Conservation (phyloP, 2,888 invertebrate genomes). For the Luffia ferchaultella region DNA sequence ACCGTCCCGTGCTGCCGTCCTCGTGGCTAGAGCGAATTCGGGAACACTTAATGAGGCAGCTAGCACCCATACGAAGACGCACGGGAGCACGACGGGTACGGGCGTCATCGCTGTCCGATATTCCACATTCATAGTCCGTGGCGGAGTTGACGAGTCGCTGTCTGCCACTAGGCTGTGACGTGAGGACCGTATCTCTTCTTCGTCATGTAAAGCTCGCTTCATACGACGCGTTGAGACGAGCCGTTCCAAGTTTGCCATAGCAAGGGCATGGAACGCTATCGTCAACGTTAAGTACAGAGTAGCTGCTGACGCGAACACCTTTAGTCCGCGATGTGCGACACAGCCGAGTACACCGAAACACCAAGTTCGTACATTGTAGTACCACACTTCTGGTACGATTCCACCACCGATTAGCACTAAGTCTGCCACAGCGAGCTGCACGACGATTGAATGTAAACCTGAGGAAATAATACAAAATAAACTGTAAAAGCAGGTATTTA, state of each 20-base stretch:
- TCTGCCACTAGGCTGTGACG: conserved; percentile 55
- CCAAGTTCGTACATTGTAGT: conserved; percentile 58
- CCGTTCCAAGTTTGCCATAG: conserved; percentile 59
- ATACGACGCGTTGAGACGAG: conserved; percentile 36
- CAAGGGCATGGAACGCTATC: conserved; percentile 65
- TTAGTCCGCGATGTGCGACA: conserved; percentile 59
- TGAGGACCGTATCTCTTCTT: conserved; percentile 52
- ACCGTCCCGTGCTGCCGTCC: conserved; percentile 38
- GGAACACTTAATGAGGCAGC: conserved; percentile 68
- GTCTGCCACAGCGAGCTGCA: conserved; percentile 63
- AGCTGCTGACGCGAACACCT: conserved; percentile 63
- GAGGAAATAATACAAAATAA: conserved; percentile 27
- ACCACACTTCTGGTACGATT: conserved; percentile 59
- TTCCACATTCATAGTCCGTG: conserved; percentile 61
- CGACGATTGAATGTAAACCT: conserved; percentile 59
- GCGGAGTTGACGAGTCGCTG: conserved; percentile 52
- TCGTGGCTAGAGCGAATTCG: conserved; percentile 61
- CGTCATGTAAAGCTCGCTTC: conserved; percentile 33
- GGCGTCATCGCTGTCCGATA: conserved; percentile 48
- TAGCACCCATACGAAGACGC: conserved; percentile 65
- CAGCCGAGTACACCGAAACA: conserved; percentile 53
- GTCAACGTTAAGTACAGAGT: conserved; percentile 63
- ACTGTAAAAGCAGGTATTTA: too few relatives aligned
- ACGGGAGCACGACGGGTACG: conserved; percentile 59
- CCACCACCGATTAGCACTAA: conserved; percentile 44